These are phyloP conservation scores for Agraylea sexmaculata DNA, from an alignment of 1,140 invertebrate genomes.

Conservation along the genomic window DNA sequence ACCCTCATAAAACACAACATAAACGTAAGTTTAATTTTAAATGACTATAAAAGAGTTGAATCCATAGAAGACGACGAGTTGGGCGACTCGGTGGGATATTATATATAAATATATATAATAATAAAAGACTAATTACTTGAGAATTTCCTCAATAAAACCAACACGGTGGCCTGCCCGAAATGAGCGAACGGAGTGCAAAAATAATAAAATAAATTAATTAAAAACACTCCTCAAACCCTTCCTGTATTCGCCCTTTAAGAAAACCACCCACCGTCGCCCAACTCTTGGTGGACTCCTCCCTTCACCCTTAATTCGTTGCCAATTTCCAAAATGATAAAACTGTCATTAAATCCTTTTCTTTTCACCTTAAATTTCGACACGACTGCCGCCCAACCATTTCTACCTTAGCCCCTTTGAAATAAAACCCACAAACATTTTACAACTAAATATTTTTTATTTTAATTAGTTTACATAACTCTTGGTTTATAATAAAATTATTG, in stretches of 20 bases:
- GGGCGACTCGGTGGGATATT: slow-evolving; percentile 19
- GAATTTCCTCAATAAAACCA: slow-evolving; percentile 24
- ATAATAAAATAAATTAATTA: slow-evolving; percentile 25
- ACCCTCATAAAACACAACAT: slow-evolving; percentile 21
- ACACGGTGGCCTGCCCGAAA: slow-evolving; percentile 21
- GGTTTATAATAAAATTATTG: too few relatives aligned
- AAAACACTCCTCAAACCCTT: slow-evolving; percentile 19
- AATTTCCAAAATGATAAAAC: slow-evolving; percentile 23
- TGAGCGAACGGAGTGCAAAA: slow-evolving; percentile 23
- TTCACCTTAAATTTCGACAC: slow-evolving; percentile 22
- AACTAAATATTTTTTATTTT: too few relatives aligned
- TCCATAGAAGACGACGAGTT: slow-evolving; percentile 3
- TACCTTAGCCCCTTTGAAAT: too few relatives aligned
- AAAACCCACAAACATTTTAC: too few relatives aligned
- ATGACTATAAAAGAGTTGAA: slow-evolving; percentile 21
- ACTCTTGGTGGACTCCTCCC: slow-evolving; percentile 17
- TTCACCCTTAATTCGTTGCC: slow-evolving; percentile 20
- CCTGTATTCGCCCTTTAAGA: slow-evolving; percentile 4
- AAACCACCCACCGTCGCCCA: slow-evolving; percentile 10
- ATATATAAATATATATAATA: slow-evolving; percentile 24
- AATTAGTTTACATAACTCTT: too few relatives aligned
- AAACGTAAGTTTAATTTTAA: slow-evolving; percentile 22
- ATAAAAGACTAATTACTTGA: slow-evolving; percentile 24
- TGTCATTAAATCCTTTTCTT: slow-evolving; percentile 24
- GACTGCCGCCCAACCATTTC: too few relatives aligned